Base-by-base conservation (phyloP, 1,140 invertebrate species). In the Lerema accius region DNA sequence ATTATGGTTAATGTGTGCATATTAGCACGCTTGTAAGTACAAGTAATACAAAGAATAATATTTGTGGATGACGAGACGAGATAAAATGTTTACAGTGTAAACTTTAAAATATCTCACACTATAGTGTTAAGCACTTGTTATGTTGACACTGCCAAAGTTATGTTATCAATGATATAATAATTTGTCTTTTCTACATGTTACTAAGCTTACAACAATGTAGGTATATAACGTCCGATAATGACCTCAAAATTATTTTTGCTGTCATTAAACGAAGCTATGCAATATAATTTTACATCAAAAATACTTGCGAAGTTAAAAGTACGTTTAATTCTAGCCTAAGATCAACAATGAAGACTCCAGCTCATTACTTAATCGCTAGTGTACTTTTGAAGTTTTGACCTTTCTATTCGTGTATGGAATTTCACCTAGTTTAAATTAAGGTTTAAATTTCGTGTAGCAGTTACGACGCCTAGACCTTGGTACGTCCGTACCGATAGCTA, bases 21-120 rank as follows among this genome's bases (percentile, higher is more conserved):
- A 32, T 32, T 9, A 7, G 28, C n/a, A n/a, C n/a, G n/a, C n/a
- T n/a, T n/a, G n/a, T n/a, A 7, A 32, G 28, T 1, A 7, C 28
- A 7, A 32, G 4, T 32, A 32, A 4, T 9, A 32, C 28, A 7
- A 32, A 32, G 28, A 4, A 32, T 32, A 32, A 23, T 23, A 23
- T 32, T 32, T 32, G 28, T 7, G 9, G 19, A 23, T 23, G 19
- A 23, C 28, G 4, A 32, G 28, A 7, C 28, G 28, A 32, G 70
- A 79, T 6, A 49, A 13, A 11, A 15, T 14, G 17, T 64, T 23
- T 13, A 39, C 11, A 42, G 2, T 48, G 14, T 11, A 10, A 32
- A 32, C 43, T 7, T n/a, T 35, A 11, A 49, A 17, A 42, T 58
- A 32, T 16, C n/a, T 16, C 14, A 13, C 40, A 62, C 48, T 62